phyloP scores from a whole-genome alignment of 1,140 invertebrate species.

The Hirudo medicinalis region DNA sequence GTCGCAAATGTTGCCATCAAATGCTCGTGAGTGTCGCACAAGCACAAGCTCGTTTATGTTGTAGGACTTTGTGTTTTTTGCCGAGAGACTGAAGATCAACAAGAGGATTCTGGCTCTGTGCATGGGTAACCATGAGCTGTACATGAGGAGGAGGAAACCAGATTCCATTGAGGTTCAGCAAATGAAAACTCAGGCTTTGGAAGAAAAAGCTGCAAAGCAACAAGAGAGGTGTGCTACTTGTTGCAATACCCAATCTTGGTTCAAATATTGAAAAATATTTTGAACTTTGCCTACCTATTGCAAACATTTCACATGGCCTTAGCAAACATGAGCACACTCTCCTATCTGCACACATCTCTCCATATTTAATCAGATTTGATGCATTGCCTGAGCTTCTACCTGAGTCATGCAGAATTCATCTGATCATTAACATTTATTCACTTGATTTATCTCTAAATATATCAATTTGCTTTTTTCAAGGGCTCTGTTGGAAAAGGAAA shows the following conservation, averaged over 20 bases:
- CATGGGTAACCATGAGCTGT: slow-evolving; percentile 96
- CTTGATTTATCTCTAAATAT: neutral
- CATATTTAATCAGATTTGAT: too few relatives aligned
- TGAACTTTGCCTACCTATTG: neutral
- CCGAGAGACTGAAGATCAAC: slow-evolving; percentile 86
- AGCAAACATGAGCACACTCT: too few relatives aligned
- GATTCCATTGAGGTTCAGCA: slow-evolving; percentile 97
- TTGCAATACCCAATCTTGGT: neutral
- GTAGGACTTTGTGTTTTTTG: slow-evolving; percentile 65
- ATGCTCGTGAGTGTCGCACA: too few relatives aligned
- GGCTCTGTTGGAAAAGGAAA: slow-evolving; percentile 33
- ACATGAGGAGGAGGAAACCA: slow-evolving; percentile 87
- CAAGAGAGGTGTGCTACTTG: slow-evolving; percentile 24
- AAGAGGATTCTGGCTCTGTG: slow-evolving; percentile 85
- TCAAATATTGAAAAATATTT: too few relatives aligned
- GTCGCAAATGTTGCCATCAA: too few relatives aligned
- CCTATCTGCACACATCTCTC: too few relatives aligned
- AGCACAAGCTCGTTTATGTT: neutral
- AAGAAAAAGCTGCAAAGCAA: slow-evolving; percentile 59
- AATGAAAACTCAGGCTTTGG: slow-evolving; percentile 92
- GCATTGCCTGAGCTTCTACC: too few relatives aligned
- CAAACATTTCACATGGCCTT: too few relatives aligned
- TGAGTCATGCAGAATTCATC: too few relatives aligned
- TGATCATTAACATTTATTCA: too few relatives aligned
- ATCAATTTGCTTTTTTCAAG: slow-evolving; percentile 19